Base-by-base conservation (phyloP, 1,140 invertebrate genomes). In the Planococcus citri region DNA sequence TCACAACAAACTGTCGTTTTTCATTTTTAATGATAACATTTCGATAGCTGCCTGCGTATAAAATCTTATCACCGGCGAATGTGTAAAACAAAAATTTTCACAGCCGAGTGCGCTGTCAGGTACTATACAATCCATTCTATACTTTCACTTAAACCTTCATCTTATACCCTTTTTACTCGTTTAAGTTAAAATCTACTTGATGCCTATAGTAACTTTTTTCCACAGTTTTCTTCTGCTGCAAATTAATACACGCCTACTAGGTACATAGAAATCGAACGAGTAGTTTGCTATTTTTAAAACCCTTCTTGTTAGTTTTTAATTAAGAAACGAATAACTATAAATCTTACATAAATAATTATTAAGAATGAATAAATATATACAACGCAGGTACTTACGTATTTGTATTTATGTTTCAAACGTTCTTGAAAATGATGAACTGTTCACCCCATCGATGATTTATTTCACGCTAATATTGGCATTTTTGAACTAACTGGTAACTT, bases 1-100 rank as follows among this genome's bases (percentile, higher is more conserved):
- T 51, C 41, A 20, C 41, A 20, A 20, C 41, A 20, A 51, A 51
- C 12, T 51, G 41, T 51, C 41, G 41, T 51, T 51, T 51, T 51
- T 51, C 41, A 51, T 51, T 51, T 51, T 51, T 51, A 51, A 51
- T 51, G 41, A 51, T 51, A 51, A 51, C 41, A 20, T 51, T 51
- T 51, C 41, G 41, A 51, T 51, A 20, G 41, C 12, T 20, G 41
- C n/a, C n/a, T 20, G 17, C 41, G 41, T 17, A 51, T 17, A 17
- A 51, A 51, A 51, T 51, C 41, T 51, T 51, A 51, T 51, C 41
- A 51, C 41, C 17, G n/a, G 29, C 29, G 12, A 33, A 33, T 33
- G 29, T 33, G 29, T 33, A 12, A 20, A 51, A 51, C 41, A 51
- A 51, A 51, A 51, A 51, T 51, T 51, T 51, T 51, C 41, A 51